Evolutionary conservation across 2,888 invertebrate species (phyloP).

Genomic region (Glaucopsyche alexis): DNA sequence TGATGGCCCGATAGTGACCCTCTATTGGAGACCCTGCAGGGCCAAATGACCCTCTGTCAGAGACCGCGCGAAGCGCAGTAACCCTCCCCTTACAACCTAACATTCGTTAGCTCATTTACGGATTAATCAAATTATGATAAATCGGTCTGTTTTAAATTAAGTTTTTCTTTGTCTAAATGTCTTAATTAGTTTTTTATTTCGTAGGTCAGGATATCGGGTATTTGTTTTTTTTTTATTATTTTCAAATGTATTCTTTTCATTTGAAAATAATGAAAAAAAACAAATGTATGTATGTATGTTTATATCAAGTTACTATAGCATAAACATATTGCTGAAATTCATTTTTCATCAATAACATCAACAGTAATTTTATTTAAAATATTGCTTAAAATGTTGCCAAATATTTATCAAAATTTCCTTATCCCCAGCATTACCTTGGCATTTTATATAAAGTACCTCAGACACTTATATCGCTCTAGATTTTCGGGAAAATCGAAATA

Average conservation of each 20-base stretch:
- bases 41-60: not conserved
- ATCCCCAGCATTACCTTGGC: not conserved
- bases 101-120: constrained; percentile 26
- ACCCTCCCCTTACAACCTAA: not conserved
- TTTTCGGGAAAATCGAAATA: constrained; percentile 33
- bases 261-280: no score
- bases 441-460: not conserved
- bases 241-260: no score
- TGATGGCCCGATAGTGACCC: constrained; percentile 63
- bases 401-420: not conserved
- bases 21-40: constrained; percentile 40
- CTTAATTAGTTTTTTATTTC: not conserved
- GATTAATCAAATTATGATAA: constrained; percentile 27
- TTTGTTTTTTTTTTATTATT: no score
- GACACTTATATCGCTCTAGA: constrained; percentile 15
- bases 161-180: not conserved
- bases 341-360: no score
- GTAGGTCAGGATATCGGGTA: not conserved
- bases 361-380: not conserved
- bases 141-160: not conserved
- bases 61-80: no score
- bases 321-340: no score
- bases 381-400: not conserved
- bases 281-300: no score
- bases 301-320: no score